Percentiles rank a stretch among this genome's conserved stretches.
Conservation (phyloP, 2,797 vertebrate species). For the Megalops cyprinoides region DNA sequence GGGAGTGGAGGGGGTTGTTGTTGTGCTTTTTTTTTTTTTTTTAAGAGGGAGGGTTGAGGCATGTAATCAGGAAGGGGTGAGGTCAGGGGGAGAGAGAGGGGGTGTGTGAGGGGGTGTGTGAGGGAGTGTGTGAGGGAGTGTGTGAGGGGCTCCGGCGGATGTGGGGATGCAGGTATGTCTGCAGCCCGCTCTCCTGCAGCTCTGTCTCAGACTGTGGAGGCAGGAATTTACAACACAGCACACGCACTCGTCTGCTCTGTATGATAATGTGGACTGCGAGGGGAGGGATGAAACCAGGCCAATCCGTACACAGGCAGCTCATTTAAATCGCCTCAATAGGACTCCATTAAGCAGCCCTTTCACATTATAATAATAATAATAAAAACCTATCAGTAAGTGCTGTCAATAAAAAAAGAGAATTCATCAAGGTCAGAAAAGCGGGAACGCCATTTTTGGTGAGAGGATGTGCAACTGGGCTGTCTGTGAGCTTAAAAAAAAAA, state of each 20-base stretch:
- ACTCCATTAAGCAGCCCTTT: not conserved
- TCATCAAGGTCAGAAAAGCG: not conserved
- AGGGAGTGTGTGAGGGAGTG: not conserved
- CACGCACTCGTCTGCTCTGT: conserved; percentile 38
- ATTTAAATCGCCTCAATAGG: not conserved
- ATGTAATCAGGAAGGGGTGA: not conserved
- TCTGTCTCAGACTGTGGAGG: not conserved
- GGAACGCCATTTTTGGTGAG: not conserved
- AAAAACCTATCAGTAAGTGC: not conserved
- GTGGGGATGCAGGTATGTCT: not conserved
- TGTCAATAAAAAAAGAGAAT: not conserved
- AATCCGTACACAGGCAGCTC: not conserved
- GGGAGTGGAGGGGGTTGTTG: not conserved
- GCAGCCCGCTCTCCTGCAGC: conserved; percentile 11
- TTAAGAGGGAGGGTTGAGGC: conserved; percentile 3
- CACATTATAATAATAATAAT: not conserved
- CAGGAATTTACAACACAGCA: conserved; percentile 31
- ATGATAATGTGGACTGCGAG: conserved; percentile 31
- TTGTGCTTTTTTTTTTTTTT: not conserved
- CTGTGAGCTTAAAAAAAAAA: not conserved
- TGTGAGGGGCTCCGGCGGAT: not conserved
- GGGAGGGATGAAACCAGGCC: conserved; percentile 16
- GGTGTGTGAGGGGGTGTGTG: not conserved
- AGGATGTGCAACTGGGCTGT: not conserved
- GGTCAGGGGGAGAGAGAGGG: conserved; percentile 26